Conservation (phyloP, 1,140 invertebrate species). For the Hylaeus volcanicus region DNA sequence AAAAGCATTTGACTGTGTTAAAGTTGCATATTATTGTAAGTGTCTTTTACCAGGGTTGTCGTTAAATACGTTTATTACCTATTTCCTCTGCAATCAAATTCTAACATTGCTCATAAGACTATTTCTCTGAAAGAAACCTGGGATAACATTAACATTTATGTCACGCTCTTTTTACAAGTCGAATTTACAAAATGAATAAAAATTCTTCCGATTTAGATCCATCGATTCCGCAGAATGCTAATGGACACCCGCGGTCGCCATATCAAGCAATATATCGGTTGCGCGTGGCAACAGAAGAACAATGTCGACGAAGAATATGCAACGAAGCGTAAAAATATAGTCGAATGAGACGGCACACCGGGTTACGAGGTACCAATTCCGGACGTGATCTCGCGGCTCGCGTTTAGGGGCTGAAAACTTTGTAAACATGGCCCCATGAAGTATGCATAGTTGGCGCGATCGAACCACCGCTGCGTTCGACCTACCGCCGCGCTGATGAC, state of each 20-base stretch:
- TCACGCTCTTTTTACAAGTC: too few species aligned
- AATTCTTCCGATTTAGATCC: too few species aligned
- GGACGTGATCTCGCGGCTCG: conserved; percentile 16
- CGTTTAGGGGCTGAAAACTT: conserved; percentile 39
- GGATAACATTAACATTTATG: too few species aligned
- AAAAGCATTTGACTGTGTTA: too few species aligned
- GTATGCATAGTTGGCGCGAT: conserved; percentile 70
- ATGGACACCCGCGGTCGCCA: not conserved
- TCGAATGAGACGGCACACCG: not conserved
- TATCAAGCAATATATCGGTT: not conserved
- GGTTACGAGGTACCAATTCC: conserved; percentile 13
- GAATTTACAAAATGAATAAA: too few species aligned
- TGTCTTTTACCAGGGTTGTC: too few species aligned
- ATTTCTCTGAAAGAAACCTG: too few species aligned
- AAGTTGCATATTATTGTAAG: too few species aligned
- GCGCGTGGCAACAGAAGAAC: not conserved
- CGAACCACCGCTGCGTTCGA: conserved; percentile 32
- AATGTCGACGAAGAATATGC: not conserved
- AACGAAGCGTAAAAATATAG: not conserved
- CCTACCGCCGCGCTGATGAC: conserved; percentile 33
- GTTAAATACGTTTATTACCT: too few species aligned
- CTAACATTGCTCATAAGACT: too few species aligned
- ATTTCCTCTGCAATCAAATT: too few species aligned
- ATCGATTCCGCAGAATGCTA: not conserved
- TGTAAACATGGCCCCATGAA: conserved; percentile 65